Percentiles rank a stretch among this genome's conserved stretches.
Evolutionary conservation across 2,888 invertebrate genomes (phyloP).

Genomic region (Meloe dianella): DNA sequence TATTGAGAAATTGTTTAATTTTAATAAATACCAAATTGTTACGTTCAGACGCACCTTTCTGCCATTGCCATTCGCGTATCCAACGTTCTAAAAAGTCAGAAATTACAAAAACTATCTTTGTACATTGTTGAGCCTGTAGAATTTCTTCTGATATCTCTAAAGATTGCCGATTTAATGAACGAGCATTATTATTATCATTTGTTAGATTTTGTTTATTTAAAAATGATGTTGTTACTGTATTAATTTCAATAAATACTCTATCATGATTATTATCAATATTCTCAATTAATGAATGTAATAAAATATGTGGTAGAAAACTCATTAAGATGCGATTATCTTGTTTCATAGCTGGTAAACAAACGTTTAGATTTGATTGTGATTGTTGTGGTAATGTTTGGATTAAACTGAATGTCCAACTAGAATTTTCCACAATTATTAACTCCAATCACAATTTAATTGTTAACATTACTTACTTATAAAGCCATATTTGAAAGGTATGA

Average conservation of each 20-base stretch:
- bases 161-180: background rate
- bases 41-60: slow-evolving; percentile 43
- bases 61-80: slow-evolving; percentile 69
- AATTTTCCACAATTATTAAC: slow-evolving; percentile 23
- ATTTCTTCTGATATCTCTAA: background rate
- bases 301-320: slow-evolving; percentile 76
- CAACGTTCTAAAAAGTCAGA: slow-evolving; percentile 80
- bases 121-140: slow-evolving; percentile 59
- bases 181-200: background rate
- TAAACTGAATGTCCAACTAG: slow-evolving; percentile 75
- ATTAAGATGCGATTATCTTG: slow-evolving; percentile 74
- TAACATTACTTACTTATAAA: slow-evolving; percentile 67
- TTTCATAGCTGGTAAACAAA: slow-evolving; percentile 77
- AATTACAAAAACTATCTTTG: slow-evolving; percentile 73
- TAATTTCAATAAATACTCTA: slow-evolving; percentile 64
- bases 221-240: slow-evolving; percentile 61
- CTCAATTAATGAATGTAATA: slow-evolving; percentile 69
- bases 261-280: slow-evolving; percentile 57
- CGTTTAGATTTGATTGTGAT: slow-evolving; percentile 67
- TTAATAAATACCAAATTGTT: slow-evolving; percentile 48
- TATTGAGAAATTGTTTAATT: slow-evolving; percentile 43
- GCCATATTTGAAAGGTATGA: slow-evolving; percentile 75
- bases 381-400: slow-evolving; percentile 68
- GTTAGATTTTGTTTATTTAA: slow-evolving; percentile 2
- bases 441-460: slow-evolving; percentile 10